A percentile compares a stretch with the other conserved stretches of the same genome.
Conservation (phyloP, 2,888 invertebrate species). For the Theristus sp. region DNA sequence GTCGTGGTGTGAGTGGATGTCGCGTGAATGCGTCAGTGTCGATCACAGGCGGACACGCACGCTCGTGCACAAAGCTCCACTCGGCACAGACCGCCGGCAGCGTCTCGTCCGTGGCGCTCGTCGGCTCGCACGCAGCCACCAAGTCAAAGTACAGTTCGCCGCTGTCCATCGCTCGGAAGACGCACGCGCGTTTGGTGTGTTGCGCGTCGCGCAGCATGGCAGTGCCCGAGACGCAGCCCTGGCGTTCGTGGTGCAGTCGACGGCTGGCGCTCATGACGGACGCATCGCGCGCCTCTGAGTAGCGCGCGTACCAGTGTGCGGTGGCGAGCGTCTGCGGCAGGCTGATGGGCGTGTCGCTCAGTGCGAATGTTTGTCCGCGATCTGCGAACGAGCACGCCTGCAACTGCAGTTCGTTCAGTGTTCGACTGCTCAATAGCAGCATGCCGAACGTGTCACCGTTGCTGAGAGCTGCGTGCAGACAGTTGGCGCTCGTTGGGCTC, state of each 20-base stretch:
- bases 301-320: neutral
- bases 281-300: neutral
- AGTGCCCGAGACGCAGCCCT: no score
- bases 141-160: neutral
- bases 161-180: neutral
- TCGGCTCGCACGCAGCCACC: neutral
- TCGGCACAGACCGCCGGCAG: no score
- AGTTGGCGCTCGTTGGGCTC: no score
- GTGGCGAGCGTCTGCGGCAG: neutral
- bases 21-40: no score
- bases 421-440: neutral
- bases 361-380: neutral
- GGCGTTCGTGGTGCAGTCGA: no score
- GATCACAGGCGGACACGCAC: no score
- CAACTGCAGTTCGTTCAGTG: neutral
- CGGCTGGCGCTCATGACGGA: no score
- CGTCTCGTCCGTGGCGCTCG: neutral
- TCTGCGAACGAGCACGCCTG: neutral
- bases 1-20: no score
- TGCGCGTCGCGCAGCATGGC: no score
- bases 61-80: no score
- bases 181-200: no score
- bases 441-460: neutral
- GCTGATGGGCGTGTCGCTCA: neutral
- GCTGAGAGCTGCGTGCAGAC: no score